phyloP scores from a whole-genome alignment of 2,888 invertebrate species.

The Hyalella azteca region DNA sequence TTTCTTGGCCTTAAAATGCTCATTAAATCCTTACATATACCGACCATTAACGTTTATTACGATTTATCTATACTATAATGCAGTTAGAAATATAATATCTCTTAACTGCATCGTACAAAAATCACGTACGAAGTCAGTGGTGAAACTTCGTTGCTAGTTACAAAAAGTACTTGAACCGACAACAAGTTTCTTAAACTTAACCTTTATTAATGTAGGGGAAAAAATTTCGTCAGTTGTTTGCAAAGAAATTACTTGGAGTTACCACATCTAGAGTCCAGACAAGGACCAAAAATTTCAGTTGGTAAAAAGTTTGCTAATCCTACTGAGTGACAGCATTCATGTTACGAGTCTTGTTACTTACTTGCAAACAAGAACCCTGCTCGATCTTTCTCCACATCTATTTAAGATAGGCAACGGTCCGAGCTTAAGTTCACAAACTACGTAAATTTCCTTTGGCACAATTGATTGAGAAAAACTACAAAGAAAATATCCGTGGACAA shows the following conservation, averaged over 20 bases:
- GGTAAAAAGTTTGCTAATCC: background rate
- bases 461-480: background rate
- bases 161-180: too few species aligned
- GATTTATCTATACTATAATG: too few species aligned
- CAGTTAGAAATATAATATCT: too few species aligned
- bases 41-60: too few species aligned
- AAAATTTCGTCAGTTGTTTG: too few species aligned
- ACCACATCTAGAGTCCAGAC: background rate
- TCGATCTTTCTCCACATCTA: constrained; percentile 25
- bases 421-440: constrained; percentile 24
- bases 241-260: background rate
- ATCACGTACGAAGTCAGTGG: too few species aligned
- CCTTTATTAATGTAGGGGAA: too few species aligned
- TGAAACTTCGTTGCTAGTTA: too few species aligned
- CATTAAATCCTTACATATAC: too few species aligned
- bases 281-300: background rate
- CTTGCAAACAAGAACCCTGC: constrained; percentile 25
- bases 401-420: background rate
- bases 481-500: constrained; percentile 1
- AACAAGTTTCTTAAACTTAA: too few species aligned
- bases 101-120: too few species aligned
- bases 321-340: background rate
- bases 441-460: background rate
- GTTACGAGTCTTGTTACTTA: constrained; percentile 17
- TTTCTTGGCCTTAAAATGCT: too few species aligned